Percentiles rank a stretch among this genome's conserved stretches.
Conservation (phyloP, 2,113 vertebrate genomes). For the Ginglymostoma cirratum region DNA sequence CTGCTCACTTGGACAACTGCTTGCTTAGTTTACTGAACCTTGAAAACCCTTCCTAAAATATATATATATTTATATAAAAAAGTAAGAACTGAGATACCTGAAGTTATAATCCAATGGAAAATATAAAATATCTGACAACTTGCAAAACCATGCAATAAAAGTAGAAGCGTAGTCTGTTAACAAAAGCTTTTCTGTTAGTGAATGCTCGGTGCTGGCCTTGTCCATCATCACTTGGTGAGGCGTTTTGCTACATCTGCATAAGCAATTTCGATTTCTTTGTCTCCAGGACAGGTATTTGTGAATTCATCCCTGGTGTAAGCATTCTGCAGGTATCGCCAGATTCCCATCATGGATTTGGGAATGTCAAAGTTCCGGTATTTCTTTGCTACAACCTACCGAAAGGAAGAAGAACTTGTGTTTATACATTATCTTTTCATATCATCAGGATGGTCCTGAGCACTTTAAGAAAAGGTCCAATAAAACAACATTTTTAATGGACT, state of each 20-base stretch:
- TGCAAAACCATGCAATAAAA: conserved; percentile 36
- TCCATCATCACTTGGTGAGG: conserved; percentile 75
- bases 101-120: conserved; percentile 37
- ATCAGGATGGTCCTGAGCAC: not conserved
- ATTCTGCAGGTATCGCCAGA: conserved; percentile 91
- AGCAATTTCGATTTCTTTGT: conserved; percentile 94
- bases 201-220: not conserved
- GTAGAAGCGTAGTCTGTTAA: conserved; percentile 32
- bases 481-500: not conserved
- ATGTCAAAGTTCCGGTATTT: conserved; percentile 93
- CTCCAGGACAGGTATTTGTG: conserved; percentile 95
- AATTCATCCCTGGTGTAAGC: conserved; percentile 91
- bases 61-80: conserved; percentile 35
- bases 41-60: conserved; percentile 30
- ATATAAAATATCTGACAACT: conserved; percentile 36
- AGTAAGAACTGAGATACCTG: conserved; percentile 28
- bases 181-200: conserved; percentile 34
- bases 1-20: not conserved
- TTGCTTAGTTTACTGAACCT: not conserved
- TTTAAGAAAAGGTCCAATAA: not conserved
- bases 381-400: conserved; percentile 86
- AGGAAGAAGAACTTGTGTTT: not conserved
- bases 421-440: not conserved
- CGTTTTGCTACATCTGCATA: conserved; percentile 94
- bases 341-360: conserved; percentile 80